Percentiles rank a stretch among this genome's conserved stretches.
These are phyloP conservation scores for Macroteleia sp. DNA, from an alignment of 2,888 invertebrate genomes.

Conservation along the genomic window DNA sequence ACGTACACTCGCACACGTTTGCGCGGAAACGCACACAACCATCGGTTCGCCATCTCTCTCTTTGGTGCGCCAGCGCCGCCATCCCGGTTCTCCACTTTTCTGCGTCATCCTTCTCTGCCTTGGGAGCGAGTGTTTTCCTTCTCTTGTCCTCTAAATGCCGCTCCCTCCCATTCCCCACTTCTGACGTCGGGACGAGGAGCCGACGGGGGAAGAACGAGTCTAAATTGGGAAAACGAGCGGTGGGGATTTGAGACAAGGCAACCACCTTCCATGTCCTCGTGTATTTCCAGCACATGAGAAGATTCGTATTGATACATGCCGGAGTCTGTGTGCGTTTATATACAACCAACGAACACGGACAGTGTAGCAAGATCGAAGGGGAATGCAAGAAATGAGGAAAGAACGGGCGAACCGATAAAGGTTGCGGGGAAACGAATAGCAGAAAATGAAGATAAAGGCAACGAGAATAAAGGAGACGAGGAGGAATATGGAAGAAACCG, in stretches of 20 bases:
- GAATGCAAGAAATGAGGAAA: constrained; percentile 61
- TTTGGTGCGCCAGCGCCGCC: constrained; percentile 51
- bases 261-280: constrained; percentile 65
- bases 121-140: constrained; percentile 48
- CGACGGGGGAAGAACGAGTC: constrained; percentile 67
- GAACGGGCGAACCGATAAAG: constrained; percentile 45
- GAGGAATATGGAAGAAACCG: constrained; percentile 38
- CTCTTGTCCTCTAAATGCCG: constrained; percentile 67
- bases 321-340: constrained; percentile 43
- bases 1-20: constrained; percentile 2
- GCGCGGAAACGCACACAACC: background rate
- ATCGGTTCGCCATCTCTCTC: background rate
- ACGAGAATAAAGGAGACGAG: constrained; percentile 38
- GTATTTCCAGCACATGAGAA: constrained; percentile 47
- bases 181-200: constrained; percentile 27
- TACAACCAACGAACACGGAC: constrained; percentile 29
- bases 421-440: constrained; percentile 37
- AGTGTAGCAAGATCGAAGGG: constrained; percentile 55
- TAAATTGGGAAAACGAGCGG: constrained; percentile 78
- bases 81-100: constrained; percentile 44
- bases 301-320: constrained; percentile 44
- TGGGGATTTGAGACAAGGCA: constrained; percentile 72
- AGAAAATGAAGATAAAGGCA: constrained; percentile 44
- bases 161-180: constrained; percentile 56
- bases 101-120: constrained; percentile 29